phyloP scores from a whole-genome alignment of 2,797 vertebrate genomes.

The Cheirogaleus major region DNA sequence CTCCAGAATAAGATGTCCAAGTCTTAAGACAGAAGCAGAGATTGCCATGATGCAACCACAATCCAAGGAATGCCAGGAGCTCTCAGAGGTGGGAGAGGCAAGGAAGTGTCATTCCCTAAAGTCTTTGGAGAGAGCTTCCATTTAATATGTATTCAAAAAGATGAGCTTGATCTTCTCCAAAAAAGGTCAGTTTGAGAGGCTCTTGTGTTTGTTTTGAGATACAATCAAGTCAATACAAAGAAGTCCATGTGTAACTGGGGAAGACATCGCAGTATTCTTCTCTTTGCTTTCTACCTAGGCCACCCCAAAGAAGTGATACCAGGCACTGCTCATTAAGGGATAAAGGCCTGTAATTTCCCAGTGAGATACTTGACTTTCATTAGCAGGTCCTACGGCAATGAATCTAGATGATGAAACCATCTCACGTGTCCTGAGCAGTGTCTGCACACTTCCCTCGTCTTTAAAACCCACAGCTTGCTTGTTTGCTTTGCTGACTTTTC shows the following conservation, averaged over 20 bases:
- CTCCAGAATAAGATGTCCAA: not conserved
- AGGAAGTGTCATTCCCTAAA: not conserved
- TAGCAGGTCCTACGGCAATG: too few species aligned
- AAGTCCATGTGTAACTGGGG: constrained; percentile 93
- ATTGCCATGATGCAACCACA: rapidly evolving
- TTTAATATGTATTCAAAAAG: not conserved
- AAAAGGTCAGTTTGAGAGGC: constrained; percentile 94
- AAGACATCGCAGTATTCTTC: constrained; percentile 93
- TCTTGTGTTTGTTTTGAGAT: constrained; percentile 90
- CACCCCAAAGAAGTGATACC: too few species aligned
- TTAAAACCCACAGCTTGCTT: not conserved
- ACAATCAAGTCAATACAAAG: constrained; percentile 90
- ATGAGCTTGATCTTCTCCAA: constrained; percentile 81
- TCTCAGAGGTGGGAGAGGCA: not conserved
- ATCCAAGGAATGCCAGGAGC: not conserved
- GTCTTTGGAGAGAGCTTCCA: not conserved
- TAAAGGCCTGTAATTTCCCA: too few species aligned
- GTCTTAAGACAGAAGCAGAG: not conserved
- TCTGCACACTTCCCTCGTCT: constrained; percentile 60
- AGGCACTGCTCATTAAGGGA: too few species aligned
- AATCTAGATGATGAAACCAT: too few species aligned
- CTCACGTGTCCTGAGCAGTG: too few species aligned
- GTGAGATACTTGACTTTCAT: too few species aligned
- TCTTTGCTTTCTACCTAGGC: constrained; percentile 84
- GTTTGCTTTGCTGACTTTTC: not conserved